Evolutionary conservation across 2,113 vertebrate genomes (phyloP), one percentile per base, ranked within the genome.

Genomic region (Sander lucioperca): DNA sequence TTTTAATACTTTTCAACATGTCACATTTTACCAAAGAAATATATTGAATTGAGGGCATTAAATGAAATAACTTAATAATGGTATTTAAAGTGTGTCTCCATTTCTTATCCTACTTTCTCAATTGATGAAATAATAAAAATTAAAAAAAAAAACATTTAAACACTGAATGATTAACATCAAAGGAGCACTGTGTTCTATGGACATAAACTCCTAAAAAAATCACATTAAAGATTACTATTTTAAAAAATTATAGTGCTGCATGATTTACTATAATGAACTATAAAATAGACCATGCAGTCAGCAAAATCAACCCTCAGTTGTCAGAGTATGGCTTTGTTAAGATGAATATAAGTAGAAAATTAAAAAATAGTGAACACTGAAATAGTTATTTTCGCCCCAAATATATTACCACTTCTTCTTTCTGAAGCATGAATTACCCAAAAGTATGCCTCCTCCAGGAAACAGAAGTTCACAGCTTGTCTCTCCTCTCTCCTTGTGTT

Each of bases 381-480:
- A 70, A 63, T 18, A 53, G 68, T 50, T 62, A 13, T 67, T 75
- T 80, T 57, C 18, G 73, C 53, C 63, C 65, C 27, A 67, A 78
- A 80, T 79, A 61, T 9, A 79, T 86, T 58, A 58, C 68, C 76
- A 57, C 67, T 71, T 81, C 64, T 74, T 73, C 12, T 45, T 61
- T 75, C n/a, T 53, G 63, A 77, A 36, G 66, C 75, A 82, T 62
- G 36, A 74, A 82, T 82, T 47, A 64, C 33, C 39, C 70, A 43
- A 77, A 81, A 87, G 73, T 68, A 47, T 56, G 61, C 83, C 83
- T 86, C 78, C 77, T 91, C 85, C 88, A 87, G 87, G 88, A 89
- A 89, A 64, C 86, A 86, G 74, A 91, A 90, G 75, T 88, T 91
- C 86, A 85, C 86, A 90, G 80, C 74, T 90, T 65, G 67, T 61